Evolutionary conservation across 2,797 vertebrate species (phyloP).

Genomic region (Carapus acus): DNA sequence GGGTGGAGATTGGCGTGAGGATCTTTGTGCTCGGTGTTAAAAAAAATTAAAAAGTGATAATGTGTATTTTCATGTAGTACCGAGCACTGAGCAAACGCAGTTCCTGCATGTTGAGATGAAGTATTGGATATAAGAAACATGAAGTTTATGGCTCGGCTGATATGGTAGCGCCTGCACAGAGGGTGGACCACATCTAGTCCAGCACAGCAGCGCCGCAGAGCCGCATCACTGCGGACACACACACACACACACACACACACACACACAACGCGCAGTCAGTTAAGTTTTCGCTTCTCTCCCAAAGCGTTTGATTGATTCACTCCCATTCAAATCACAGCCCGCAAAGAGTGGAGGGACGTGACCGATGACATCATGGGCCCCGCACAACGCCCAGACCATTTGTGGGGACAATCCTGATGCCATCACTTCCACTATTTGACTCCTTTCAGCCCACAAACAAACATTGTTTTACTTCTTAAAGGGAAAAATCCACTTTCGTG

Average conservation of each 20-base stretch:
- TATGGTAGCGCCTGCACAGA: no score
- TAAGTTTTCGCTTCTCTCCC: conserved; percentile 59
- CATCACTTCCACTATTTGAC: conserved; percentile 64
- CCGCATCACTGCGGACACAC: conserved; percentile 44
- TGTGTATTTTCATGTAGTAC: no score
- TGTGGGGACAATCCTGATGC: conserved; percentile 72
- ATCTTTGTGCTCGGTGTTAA: no score
- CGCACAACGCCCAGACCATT: conserved; percentile 73
- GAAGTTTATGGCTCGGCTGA: no score
- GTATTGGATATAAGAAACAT: no score
- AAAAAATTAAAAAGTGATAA: no score
- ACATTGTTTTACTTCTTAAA: conserved; percentile 54
- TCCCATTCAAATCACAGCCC: conserved; percentile 57
- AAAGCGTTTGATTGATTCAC: conserved; percentile 67
- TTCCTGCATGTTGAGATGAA: no score
- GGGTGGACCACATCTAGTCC: no score
- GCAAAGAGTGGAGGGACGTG: conserved; percentile 64
- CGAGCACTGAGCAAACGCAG: no score
- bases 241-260: no score
- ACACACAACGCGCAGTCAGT: conserved; percentile 64
- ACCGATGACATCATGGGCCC: conserved; percentile 68
- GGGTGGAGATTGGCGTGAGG: no score
- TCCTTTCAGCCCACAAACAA: conserved; percentile 63
- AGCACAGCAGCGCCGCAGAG: no score
- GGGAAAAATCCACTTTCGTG: conserved; percentile 54